Evolutionary conservation across 1,140 invertebrate genomes (phyloP), one percentile per base, ranked within the genome.

Genomic region (Dendrolimus punctatus): DNA sequence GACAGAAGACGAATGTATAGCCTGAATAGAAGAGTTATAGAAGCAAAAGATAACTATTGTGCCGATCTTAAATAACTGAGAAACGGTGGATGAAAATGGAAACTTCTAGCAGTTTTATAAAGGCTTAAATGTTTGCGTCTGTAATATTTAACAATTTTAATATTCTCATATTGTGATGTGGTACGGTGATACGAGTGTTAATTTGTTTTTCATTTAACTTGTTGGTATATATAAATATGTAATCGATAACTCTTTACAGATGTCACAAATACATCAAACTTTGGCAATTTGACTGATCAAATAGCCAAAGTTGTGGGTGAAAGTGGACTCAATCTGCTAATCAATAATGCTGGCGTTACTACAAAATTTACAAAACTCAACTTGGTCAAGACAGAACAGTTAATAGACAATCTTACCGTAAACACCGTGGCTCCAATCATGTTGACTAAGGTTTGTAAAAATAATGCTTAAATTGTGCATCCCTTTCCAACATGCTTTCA

Each of bases 401-500:
- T 97, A 62, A 66, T 91, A 41, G 91, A 95, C 40, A 90, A 91
- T 51, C 91, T 94, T 59, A 83, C 90, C 37, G 89, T 93, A 0
- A 98, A 98, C 82, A 92, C 93, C 1, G 87, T 96, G 8, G 94
- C 91, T 40, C 95, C 95, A 10, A 91, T 97, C 60, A 91, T 97
- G 87, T 80, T 97, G 9, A 91, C 94, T 10, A 95, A 96, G 87
- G 95, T 95, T 81, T 65, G 52, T 53, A 6, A 8, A 39, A 6
- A 8, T 23, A 52, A 36, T 37, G 38, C 6, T 51, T 53, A 36
- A 50, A 51, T 23, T 23, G 23, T 23, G 23, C 3, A 23, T 23
- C 23, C 23, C 23, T 23, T 23, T 23, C 23, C 23, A 23, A 23
- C 23, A 23, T 23, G 3, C 23, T 23, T 23, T 23, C 23, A 23